These are phyloP conservation scores for Chrysaora quinquecirrha DNA, from an alignment of 30 jellyfish, hydroid and myxozoan species.

Conservation along the genomic window DNA sequence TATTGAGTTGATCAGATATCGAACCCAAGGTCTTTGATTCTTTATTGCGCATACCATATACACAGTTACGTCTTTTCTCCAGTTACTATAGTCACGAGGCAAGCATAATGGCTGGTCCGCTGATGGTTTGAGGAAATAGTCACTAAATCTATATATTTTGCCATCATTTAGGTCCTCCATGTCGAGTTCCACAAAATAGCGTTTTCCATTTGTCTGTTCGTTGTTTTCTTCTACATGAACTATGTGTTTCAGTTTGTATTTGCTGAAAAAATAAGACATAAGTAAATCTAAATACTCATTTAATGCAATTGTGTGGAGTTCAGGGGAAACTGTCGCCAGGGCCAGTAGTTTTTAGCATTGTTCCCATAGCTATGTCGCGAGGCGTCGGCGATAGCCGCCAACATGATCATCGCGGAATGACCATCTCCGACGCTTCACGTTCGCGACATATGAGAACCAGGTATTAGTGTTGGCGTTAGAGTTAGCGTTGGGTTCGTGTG, in stretches of 20 bases:
- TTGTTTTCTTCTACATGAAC: slow-evolving; percentile 87
- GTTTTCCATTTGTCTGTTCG: slow-evolving; percentile 68
- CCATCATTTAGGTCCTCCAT: slow-evolving; percentile 27
- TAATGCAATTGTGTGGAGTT: no score
- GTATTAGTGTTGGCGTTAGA: no score
- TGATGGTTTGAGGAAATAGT: slow-evolving; percentile 55
- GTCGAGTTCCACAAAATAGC: slow-evolving; percentile 94
- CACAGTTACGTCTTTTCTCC: slow-evolving; percentile 62
- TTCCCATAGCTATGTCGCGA: no score
- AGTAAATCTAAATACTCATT: no score
- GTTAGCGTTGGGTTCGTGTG: no score
- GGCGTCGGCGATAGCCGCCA: no score
- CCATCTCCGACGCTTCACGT: no score
- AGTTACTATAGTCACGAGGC: slow-evolving; percentile 65
- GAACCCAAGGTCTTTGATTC: slow-evolving; percentile 89
- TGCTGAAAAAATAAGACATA: slow-evolving; percentile 42
- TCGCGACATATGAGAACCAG: no score
- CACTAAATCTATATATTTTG: slow-evolving; percentile 77
- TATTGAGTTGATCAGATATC: slow-evolving; percentile 49
- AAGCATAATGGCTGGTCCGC: slow-evolving; percentile 54
- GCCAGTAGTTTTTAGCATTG: no score
- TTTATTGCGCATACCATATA: slow-evolving; percentile 82
- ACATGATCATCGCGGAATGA: no score
- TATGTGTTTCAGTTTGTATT: slow-evolving; percentile 46
- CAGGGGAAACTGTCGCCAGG: no score